Percentiles rank a stretch among this genome's conserved stretches.
phyloP scores from a whole-genome alignment of 1,140 invertebrate species.

The Drosophila serrata region DNA sequence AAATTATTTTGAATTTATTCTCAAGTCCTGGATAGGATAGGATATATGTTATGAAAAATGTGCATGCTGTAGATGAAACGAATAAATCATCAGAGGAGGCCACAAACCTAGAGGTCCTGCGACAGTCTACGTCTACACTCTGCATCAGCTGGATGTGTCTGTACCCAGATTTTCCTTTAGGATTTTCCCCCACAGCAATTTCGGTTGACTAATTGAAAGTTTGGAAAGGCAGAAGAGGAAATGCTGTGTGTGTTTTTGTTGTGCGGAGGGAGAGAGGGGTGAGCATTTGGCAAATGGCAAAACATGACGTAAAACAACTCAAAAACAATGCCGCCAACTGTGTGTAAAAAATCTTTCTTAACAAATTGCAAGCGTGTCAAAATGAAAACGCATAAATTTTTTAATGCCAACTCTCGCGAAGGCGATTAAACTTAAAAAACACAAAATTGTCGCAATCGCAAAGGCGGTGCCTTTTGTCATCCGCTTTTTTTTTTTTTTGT shows the following conservation, averaged over 20 bases:
- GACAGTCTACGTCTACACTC: background rate
- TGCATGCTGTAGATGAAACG: constrained; percentile 31
- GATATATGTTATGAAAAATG: constrained; percentile 19
- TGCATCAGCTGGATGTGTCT: constrained; percentile 37
- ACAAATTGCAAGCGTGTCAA: constrained; percentile 79
- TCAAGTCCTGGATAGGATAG: background rate
- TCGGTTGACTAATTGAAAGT: constrained; percentile 51
- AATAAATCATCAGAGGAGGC: constrained; percentile 40
- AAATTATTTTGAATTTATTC: constrained; percentile 46
- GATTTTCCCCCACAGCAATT: constrained; percentile 31
- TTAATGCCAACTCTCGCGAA: constrained; percentile 46
- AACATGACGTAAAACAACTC: constrained; percentile 73
- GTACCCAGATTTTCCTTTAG: constrained; percentile 15
- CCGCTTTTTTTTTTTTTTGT: too few species aligned
- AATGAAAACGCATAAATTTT: constrained; percentile 79
- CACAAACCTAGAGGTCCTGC: constrained; percentile 20
- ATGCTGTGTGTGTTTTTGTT: background rate
- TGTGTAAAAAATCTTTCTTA: constrained; percentile 61
- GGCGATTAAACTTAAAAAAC: constrained; percentile 35
- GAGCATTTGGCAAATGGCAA: constrained; percentile 67
- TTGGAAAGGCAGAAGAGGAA: background rate
- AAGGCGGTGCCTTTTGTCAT: constrained; percentile 44
- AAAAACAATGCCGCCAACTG: constrained; percentile 56
- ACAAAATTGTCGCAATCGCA: constrained; percentile 51
- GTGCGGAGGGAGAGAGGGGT: background rate